Evolutionary conservation across 1,140 invertebrate genomes (phyloP).

Genomic region (Drosophila santomea): DNA sequence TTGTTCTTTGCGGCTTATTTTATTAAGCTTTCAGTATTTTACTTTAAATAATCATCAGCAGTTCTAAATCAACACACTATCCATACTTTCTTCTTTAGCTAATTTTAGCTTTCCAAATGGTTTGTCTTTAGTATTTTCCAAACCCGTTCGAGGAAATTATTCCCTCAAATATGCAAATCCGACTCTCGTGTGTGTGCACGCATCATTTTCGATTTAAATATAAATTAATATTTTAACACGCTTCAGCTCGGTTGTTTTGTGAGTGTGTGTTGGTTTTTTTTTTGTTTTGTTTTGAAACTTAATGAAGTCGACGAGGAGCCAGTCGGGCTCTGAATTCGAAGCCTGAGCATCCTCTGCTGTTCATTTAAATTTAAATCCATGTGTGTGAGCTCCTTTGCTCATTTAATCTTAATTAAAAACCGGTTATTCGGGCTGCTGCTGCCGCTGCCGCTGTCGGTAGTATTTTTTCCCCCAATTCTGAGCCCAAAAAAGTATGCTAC

Average conservation of each 20-base stretch:
- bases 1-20: too few relatives aligned
- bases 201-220: conserved; percentile 75
- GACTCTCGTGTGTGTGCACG: conserved; percentile 36
- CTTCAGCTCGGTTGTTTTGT: conserved; percentile 27
- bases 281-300: conserved; percentile 31
- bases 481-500: conserved; percentile 53
- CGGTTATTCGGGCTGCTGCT: conserved; percentile 72
- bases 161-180: conserved; percentile 52
- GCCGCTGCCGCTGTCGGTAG: conserved; percentile 24
- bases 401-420: conserved; percentile 84
- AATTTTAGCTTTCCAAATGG: conserved; percentile 23
- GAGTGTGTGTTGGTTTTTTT: neutral
- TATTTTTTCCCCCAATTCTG: conserved; percentile 15
- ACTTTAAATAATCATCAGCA: too few relatives aligned
- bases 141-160: conserved; percentile 25
- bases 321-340: conserved; percentile 42
- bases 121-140: conserved; percentile 14
- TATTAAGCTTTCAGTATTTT: too few relatives aligned
- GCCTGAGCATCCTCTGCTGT: conserved; percentile 37
- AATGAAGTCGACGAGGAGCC: conserved; percentile 61
- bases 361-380: conserved; percentile 82
- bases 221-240: conserved; percentile 78
- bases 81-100: neutral
- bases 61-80: neutral
- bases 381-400: conserved; percentile 61